These are phyloP conservation scores for Drosophila busckii DNA, from an alignment of 1,140 invertebrate genomes.

Conservation along the genomic window DNA sequence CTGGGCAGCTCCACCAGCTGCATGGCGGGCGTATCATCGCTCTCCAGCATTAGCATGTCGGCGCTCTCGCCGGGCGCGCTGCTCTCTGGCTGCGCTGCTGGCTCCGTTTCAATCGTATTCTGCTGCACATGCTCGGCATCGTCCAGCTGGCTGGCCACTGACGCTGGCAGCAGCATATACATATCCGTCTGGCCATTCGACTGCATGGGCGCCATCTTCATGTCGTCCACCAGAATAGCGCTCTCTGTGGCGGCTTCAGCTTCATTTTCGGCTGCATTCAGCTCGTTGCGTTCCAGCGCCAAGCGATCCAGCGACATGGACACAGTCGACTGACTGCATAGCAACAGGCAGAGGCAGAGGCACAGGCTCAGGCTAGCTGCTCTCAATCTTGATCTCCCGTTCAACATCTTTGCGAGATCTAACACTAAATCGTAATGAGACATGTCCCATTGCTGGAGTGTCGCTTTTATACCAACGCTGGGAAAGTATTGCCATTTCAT, in stretches of 20 bases:
- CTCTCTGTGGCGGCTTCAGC: not conserved
- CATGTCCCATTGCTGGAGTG: constrained; percentile 74
- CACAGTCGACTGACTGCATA: not conserved
- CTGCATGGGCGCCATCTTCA: constrained; percentile 59
- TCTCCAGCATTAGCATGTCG: constrained; percentile 74
- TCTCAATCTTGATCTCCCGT: constrained; percentile 63
- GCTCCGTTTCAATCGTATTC: constrained; percentile 49
- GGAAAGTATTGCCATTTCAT: constrained; percentile 78
- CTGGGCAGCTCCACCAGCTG: constrained; percentile 62
- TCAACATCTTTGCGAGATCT: constrained; percentile 78
- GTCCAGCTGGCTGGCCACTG: constrained; percentile 55
- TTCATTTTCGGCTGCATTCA: constrained; percentile 23
- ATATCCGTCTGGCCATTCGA: constrained; percentile 48
- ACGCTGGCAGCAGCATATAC: constrained; percentile 63
- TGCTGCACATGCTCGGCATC: constrained; percentile 54
- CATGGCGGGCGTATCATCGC: constrained; percentile 55
- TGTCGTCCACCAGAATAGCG: constrained; percentile 59
- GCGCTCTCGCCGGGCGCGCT: constrained; percentile 16
- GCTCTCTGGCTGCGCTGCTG: constrained; percentile 13
- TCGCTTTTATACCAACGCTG: constrained; percentile 76
- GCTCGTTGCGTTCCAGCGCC: constrained; percentile 63
- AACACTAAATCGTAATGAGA: constrained; percentile 78
- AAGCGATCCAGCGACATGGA: constrained; percentile 72
- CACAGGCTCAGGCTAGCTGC: not conserved
- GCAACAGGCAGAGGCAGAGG: constrained; percentile 18